Conservation (phyloP, 2,888 invertebrate genomes). For the Harpagoxenus sublaevis region DNA sequence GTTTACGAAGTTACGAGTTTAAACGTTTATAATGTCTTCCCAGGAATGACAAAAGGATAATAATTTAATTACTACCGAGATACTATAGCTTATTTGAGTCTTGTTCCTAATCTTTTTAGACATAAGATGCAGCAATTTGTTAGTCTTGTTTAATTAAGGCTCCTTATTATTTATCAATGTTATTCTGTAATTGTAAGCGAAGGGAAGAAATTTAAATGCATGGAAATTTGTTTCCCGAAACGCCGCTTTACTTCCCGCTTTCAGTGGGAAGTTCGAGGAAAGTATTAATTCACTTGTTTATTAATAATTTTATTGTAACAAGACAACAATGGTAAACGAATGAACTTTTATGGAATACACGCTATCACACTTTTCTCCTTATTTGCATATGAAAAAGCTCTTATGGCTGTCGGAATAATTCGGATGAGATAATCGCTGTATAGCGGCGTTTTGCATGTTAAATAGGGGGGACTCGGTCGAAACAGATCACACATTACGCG, state of each 20-base stretch:
- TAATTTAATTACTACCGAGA: not conserved
- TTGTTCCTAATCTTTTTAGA: not conserved
- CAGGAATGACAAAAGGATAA: not conserved
- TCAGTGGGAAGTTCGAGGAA: not conserved
- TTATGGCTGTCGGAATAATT: conserved; percentile 13
- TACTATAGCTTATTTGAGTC: not conserved
- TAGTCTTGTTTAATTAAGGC: not conserved
- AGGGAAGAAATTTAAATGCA: not conserved
- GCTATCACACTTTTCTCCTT: not conserved
- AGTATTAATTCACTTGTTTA: not conserved
- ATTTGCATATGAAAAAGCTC: not conserved
- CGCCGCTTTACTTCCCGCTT: not conserved
- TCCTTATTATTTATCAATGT: not conserved
- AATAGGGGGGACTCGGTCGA: not conserved
- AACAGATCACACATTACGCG: not conserved
- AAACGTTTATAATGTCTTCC: not conserved
- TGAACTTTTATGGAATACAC: not conserved
- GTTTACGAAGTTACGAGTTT: too few species aligned
- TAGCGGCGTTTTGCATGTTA: conserved; percentile 13
- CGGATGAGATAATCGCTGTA: conserved; percentile 11
- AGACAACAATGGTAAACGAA: not conserved
- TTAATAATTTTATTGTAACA: not conserved
- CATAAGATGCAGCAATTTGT: not conserved
- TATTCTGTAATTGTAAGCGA: not conserved
- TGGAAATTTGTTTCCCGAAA: not conserved